phyloP scores from a whole-genome alignment of 2,797 vertebrate genomes.

The Argyrosomus regius region DNA sequence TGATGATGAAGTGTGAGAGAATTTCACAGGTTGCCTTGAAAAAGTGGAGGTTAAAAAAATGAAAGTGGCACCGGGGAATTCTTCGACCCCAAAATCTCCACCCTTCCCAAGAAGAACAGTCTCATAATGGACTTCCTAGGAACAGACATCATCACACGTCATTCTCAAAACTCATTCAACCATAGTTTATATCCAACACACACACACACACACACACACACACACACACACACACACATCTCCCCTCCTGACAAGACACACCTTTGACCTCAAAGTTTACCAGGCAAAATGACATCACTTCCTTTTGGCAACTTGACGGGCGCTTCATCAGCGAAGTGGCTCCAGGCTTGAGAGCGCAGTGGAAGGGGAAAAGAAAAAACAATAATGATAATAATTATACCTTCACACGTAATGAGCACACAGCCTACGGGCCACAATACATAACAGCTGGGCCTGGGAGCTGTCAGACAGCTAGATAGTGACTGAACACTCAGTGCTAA shows the following conservation, averaged over 20 bases:
- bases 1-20: conserved; percentile 52
- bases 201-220: conserved; percentile 9
- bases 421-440: conserved; percentile 73
- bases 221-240: conserved; percentile 17
- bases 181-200: neutral
- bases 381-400: conserved; percentile 85
- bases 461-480: conserved; percentile 75
- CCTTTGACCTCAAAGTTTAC: conserved; percentile 65
- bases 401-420: conserved; percentile 78
- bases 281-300: conserved; percentile 78
- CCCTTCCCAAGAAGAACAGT: conserved; percentile 43
- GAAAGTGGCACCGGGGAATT: conserved; percentile 65
- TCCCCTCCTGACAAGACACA: conserved; percentile 50
- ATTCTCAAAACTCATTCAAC: conserved; percentile 24
- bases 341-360: conserved; percentile 57
- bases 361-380: conserved; percentile 52
- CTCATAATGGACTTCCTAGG: conserved; percentile 42
- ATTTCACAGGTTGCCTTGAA: conserved; percentile 32
- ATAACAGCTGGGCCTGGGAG: conserved; percentile 78
- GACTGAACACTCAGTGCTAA: conserved; percentile 67
- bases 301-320: conserved; percentile 69
- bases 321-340: conserved; percentile 69
- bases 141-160: conserved; percentile 59
- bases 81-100: conserved; percentile 39
- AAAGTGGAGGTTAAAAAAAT: conserved; percentile 46